Evolutionary conservation across 1,140 invertebrate genomes (phyloP).

Genomic region (Drosophila littoralis): DNA sequence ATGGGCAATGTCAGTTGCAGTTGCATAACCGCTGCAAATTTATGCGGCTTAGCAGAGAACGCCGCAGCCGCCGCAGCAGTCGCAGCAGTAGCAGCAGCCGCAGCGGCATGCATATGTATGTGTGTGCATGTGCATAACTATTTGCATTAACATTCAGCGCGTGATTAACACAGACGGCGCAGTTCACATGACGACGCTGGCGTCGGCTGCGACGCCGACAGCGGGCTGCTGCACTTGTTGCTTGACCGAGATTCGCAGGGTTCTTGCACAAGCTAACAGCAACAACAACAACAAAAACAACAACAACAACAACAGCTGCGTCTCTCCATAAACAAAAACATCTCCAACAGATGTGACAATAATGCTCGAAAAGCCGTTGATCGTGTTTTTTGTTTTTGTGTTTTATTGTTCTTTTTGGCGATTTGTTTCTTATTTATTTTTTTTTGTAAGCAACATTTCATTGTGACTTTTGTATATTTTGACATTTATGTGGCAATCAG

Average conservation of each 20-base stretch:
- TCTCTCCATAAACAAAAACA: slow-evolving; percentile 29
- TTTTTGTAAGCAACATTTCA: slow-evolving; percentile 1
- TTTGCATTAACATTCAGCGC: slow-evolving; percentile 46
- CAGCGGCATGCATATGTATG: slow-evolving; percentile 8
- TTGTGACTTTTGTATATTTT: slow-evolving; percentile 19
- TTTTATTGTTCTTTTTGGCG: not conserved
- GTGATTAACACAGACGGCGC: slow-evolving; percentile 34
- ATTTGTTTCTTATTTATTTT: slow-evolving; percentile 8
- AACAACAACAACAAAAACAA: not conserved
- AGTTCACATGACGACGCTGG: slow-evolving; percentile 23
- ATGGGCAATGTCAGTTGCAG: slow-evolving; percentile 53
- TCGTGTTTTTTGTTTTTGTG: slow-evolving; percentile 19
- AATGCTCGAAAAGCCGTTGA: slow-evolving; percentile 42
- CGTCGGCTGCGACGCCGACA: not conserved
- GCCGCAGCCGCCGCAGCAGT: not conserved
- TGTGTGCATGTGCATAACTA: not conserved
- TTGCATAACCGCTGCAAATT: slow-evolving; percentile 58
- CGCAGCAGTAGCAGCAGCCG: not conserved
- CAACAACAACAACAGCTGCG: slow-evolving; percentile 2
- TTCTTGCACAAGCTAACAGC: slow-evolving; percentile 36
- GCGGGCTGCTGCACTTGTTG: slow-evolving; percentile 43
- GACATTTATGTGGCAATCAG: slow-evolving; percentile 27
- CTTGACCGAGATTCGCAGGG: slow-evolving; percentile 48
- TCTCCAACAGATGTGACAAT: slow-evolving; percentile 41
- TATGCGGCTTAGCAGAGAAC: slow-evolving; percentile 33